Base-by-base conservation (phyloP, 2,797 vertebrate species). In the Epinephelus malabaricus region DNA sequence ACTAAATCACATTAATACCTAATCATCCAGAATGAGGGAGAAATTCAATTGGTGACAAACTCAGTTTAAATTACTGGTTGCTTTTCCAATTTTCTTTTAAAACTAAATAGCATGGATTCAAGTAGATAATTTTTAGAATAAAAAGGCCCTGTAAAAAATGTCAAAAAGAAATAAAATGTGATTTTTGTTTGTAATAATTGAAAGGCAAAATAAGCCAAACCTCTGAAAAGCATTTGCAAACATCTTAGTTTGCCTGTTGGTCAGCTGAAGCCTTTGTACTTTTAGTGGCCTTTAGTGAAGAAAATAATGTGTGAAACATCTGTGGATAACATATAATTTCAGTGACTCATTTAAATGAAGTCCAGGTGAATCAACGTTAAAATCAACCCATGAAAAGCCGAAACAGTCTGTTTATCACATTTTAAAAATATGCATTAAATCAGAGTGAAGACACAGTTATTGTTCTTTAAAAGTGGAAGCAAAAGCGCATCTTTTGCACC, bases 1-100 rank as follows among this genome's bases (percentile, higher is more conserved):
- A 83, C 84, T 90, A 92, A 93, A 95, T 93, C 94, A 63, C 83
- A 94, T 95, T 94, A 94, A 93, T 90, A 79, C 73, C 78, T 89
- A 90, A 92, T 94, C 90, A 89, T 82, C 65, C 81, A 81, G 78
- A 86, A 88, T 82, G 84, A 89, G 80, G 80, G 84, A 86, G 86
- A 86, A 88, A 90, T 87, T 89, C 50, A 87, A 73, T 86, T 82
- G 84, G 85, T 86, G 87, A 89, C 88, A 85, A 89, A 86, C 65
- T 78, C 23, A 40, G 17, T 59, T 88, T 65, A 82, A 80, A 82
- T 84, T 59, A 67, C 47, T 62, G 38, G 58, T 53, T 73, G 38
- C 56, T 79, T 77, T 83, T 81, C 65, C 66, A 72, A 74, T 86
- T 87, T 78, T 83, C 59, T 49, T 62, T 75, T 40, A 19, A 76